Evolutionary conservation across 1,140 invertebrate genomes (phyloP), one percentile per base, ranked within the genome.

Genomic region (Drosophila subpulchrella): DNA sequence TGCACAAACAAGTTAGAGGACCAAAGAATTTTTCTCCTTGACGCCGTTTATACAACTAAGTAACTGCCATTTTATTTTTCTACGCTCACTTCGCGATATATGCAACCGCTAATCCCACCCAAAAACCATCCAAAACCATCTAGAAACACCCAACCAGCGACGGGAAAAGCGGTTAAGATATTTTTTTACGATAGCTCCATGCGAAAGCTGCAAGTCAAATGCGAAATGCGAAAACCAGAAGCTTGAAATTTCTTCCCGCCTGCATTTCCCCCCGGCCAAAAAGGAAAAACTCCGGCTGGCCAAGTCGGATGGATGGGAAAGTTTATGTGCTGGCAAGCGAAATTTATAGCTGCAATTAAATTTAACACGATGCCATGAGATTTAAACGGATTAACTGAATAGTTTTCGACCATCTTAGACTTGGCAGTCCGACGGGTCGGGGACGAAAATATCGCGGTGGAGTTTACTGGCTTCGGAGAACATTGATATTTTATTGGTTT

Each of bases 281-380:
- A 17, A 17, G 15, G 27, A 62, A 48, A 61, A 42, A 42, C 50
- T 38, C 27, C 50, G 62, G 36, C 39, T 53, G 44, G 41, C 6
- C 11, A 38, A 75, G 59, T 44, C 66, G 67, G 68, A 75, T 63
- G 75, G 83, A 85, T 81, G 68, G 68, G 24, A 76, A 85, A 86
- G 70, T 88, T 86, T 86, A 86, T 86, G 79, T 65, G 75, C 55
- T 66, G 71, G 59, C 56, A 53, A 63, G 61, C 34, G 48, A 81
- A 88, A 88, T 88, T 88, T 88, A 88, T 89, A 62, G 84, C 84
- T 77, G 80, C 84, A 88, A 88, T 88, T 88, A 88, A 88, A 89
- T 88, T 83, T 79, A 89, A 88, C 83, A 88, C 76, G 83, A 88
- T 88, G 74, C 65, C 75, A 82, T 78, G 83, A 75, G 83, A 82